These are phyloP conservation scores for Diabrotica virgifera DNA, from an alignment of 1,140 invertebrate species.

Conservation along the genomic window DNA sequence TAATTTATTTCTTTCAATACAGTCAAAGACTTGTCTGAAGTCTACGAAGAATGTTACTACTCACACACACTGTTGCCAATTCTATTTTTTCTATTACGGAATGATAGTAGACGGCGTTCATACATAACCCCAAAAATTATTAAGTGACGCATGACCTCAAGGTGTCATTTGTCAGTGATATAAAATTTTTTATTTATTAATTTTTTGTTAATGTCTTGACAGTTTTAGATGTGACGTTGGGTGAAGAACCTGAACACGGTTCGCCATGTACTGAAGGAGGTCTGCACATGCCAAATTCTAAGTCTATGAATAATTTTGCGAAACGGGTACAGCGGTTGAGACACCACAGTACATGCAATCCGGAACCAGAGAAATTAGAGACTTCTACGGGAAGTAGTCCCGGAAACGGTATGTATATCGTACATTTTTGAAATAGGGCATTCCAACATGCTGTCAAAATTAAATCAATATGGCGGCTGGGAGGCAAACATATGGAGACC, in stretches of 20 bases:
- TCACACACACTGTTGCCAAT: too few species aligned
- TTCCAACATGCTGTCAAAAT: too few species aligned
- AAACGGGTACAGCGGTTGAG: constrained; percentile 60
- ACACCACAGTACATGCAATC: constrained; percentile 59
- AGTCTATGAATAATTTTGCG: constrained; percentile 61
- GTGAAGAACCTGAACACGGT: constrained; percentile 51
- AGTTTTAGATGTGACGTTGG: constrained; percentile 23
- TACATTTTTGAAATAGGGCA: not conserved
- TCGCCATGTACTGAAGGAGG: constrained; percentile 56
- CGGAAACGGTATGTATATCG: constrained; percentile 34
- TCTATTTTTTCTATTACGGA: too few species aligned
- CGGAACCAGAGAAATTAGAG: constrained; percentile 33
- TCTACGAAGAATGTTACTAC: too few species aligned
- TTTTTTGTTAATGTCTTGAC: not conserved
- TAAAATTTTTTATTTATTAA: not conserved
- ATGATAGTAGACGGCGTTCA: too few species aligned
- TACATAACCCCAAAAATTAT: too few species aligned
- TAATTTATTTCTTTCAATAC: too few species aligned
- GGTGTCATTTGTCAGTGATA: too few species aligned
- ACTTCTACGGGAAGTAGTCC: constrained; percentile 49
- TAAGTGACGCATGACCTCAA: too few species aligned
- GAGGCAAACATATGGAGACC: too few species aligned
- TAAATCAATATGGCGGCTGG: too few species aligned
- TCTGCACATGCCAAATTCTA: constrained; percentile 60
- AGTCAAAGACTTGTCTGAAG: too few species aligned